Evolutionary conservation across 1,140 invertebrate genomes (phyloP).

Genomic region (Steinernema khuongi): DNA sequence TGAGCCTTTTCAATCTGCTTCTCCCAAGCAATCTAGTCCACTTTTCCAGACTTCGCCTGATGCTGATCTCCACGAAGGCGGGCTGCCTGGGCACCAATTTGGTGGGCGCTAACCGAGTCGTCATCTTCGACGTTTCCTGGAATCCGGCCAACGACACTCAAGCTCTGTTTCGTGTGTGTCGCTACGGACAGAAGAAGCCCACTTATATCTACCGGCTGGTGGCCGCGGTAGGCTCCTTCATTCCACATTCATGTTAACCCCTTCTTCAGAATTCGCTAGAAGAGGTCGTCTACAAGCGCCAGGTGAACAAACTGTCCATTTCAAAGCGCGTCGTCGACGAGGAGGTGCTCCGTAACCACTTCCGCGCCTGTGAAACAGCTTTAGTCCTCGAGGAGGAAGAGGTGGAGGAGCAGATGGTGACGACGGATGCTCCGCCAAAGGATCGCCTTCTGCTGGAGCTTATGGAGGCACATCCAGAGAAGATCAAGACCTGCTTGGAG

Average conservation of each 20-base stretch:
- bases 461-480: neutral
- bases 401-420: neutral
- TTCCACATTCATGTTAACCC: neutral
- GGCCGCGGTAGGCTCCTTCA: neutral
- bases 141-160: neutral
- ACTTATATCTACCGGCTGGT: neutral
- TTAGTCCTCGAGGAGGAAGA: neutral
- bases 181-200: neutral
- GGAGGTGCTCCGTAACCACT: neutral
- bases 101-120: slow-evolving; percentile 58
- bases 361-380: neutral
- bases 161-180: neutral
- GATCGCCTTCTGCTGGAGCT: neutral
- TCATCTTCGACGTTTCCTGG: neutral
- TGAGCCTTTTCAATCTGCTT: slow-evolving; percentile 1
- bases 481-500: neutral
- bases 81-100: neutral
- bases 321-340: neutral
- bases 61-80: neutral
- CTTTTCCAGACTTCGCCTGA: neutral
- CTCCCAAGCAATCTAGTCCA: too few relatives aligned
- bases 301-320: neutral
- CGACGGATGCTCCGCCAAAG: neutral
- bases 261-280: neutral
- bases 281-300: neutral